phyloP scores from a whole-genome alignment of 2,797 vertebrate species.

The Cryptoblepharus egeriae region DNA sequence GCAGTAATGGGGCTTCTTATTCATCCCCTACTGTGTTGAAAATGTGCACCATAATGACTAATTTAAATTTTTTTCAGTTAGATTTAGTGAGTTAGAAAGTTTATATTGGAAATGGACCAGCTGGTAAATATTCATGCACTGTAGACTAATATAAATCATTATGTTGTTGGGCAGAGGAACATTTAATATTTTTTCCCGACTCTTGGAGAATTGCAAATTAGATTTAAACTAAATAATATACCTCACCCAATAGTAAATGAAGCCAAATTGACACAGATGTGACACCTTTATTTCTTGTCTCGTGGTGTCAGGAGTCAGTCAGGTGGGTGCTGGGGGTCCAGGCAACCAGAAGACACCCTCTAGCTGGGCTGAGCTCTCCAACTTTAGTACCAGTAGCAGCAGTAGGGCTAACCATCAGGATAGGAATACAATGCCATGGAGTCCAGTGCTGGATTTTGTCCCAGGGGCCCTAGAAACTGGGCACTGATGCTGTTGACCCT shows the following conservation, averaged over 20 bases:
- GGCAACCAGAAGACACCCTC: too few relatives aligned
- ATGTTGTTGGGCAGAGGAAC: constrained; percentile 2
- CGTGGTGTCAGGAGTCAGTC: neutral
- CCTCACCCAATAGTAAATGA: neutral
- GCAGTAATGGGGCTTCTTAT: constrained; percentile 11
- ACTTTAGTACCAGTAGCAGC: too few relatives aligned
- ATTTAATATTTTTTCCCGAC: constrained; percentile 20
- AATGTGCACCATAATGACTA: neutral
- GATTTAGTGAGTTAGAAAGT: constrained; percentile 10
- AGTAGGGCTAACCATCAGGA: too few relatives aligned
- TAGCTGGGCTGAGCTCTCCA: too few relatives aligned
- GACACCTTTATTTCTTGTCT: neutral
- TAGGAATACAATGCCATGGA: too few relatives aligned
- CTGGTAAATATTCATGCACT: constrained; percentile 16
- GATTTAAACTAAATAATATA: constrained; percentile 29
- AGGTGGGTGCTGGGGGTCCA: too few relatives aligned
- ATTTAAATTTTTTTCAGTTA: constrained; percentile 26
- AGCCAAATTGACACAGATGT: constrained; percentile 17
- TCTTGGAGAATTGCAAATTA: constrained; percentile 4
- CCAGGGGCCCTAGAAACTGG: too few relatives aligned
- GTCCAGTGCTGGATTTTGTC: too few relatives aligned
- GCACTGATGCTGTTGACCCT: too few relatives aligned
- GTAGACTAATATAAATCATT: constrained; percentile 38
- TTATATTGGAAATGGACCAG: constrained; percentile 25
- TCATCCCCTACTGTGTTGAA: neutral